Evolutionary conservation across 2,113 vertebrate genomes (phyloP), one percentile per base, ranked within the genome.

Genomic region (Deroptyus accipitrinus): DNA sequence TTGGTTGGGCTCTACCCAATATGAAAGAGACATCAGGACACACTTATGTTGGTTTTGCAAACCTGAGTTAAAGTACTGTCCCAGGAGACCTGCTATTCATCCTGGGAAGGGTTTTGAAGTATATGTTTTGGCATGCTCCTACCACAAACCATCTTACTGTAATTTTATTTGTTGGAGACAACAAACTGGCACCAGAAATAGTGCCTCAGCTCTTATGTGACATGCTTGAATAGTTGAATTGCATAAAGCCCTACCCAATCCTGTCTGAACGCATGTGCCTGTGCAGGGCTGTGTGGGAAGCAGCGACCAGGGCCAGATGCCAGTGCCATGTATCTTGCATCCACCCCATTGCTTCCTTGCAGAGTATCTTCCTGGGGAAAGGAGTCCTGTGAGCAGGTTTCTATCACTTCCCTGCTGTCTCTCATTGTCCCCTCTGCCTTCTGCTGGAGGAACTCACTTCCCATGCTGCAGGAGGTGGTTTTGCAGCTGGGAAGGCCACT

Each of bases 251-350:
- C 44, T 6, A n/a, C 66, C 31, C 23, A 62, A 39, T 33, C 15
- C 49, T 20, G 2, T 1, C n/a, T 0, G 4, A 42, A 25, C 1
- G 17, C 16, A 9, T 16, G 27, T 27, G 59, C 28, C 73, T 51
- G 19, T 31, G 22, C 77, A 16, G 64, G 25, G 35, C 19, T n/a
- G 24, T 1, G 2, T 0, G 5, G 22, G 48, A 77, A 69, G 67
- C 61, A n/a, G 22, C 1, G 2, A 18, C 25, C 17, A 10, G 0
- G 5, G 54, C 25, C 0, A 1, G 44, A 35, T 41, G 48, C 33
- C 79, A 23, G 11, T 0, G 0, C 39, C 48, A 11, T 13, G 17
- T 15, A 3, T 19, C 33, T n/a, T 11, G 7, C 44, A 37, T 17
- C 13, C 35, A 30, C 8, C 63, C 31, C 48, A 4, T 3, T 23